Evolutionary conservation across 2,113 vertebrate genomes (phyloP).

Genomic region (Aspiorhynchus laticeps): DNA sequence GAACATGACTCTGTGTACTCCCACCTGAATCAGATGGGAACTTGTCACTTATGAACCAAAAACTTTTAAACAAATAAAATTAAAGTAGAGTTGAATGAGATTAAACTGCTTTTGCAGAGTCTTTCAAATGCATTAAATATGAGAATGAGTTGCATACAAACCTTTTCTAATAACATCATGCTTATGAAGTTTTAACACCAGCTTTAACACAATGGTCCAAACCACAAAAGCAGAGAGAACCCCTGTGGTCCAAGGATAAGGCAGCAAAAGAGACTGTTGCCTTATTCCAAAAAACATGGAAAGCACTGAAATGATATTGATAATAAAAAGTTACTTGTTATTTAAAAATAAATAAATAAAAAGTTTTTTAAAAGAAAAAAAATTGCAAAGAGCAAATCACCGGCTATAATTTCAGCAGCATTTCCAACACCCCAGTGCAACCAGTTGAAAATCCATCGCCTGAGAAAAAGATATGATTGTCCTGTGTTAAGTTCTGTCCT

Average conservation of each 20-base stretch:
- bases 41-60: not conserved
- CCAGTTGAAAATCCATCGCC: slow-evolving; percentile 84
- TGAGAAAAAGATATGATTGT: slow-evolving; percentile 60
- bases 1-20: not conserved
- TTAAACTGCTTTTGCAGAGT: not conserved
- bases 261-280: slow-evolving; percentile 79
- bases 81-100: not conserved
- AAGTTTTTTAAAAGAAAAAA: no score
- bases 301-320: slow-evolving; percentile 58
- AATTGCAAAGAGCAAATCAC: slow-evolving; percentile 60
- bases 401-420: slow-evolving; percentile 80
- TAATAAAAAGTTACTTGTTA: slow-evolving; percentile 43
- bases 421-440: slow-evolving; percentile 80
- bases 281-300: slow-evolving; percentile 82
- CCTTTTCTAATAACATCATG: slow-evolving; percentile 39
- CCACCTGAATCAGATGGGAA: not conserved
- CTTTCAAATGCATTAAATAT: not conserved
- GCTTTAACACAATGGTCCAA: slow-evolving; percentile 77
- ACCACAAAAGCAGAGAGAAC: slow-evolving; percentile 79
- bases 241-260: slow-evolving; percentile 75
- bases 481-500: not conserved
- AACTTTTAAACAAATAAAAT: not conserved
- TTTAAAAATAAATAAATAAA: not conserved
- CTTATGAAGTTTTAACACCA: slow-evolving; percentile 78
- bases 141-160: slow-evolving; percentile 8